Conservation (phyloP, 2,113 vertebrate species). For the Lasiurus cinereus region DNA sequence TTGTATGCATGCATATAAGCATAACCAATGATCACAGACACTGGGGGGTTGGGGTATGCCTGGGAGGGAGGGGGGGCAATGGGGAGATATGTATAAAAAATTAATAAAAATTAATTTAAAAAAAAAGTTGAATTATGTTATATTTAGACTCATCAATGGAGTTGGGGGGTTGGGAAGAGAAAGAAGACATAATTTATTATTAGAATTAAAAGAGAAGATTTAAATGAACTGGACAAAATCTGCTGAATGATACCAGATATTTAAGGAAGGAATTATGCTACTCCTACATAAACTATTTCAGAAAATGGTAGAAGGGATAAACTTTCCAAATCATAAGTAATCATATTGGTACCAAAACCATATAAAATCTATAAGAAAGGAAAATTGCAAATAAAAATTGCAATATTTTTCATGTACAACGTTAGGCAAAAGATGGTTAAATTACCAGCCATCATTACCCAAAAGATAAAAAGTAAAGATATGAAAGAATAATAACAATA, state of each 20-base stretch:
- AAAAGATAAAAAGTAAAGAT: not conserved
- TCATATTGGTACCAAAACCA: not conserved
- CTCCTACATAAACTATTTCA: not conserved
- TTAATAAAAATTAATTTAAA: too few relatives aligned
- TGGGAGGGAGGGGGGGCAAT: too few relatives aligned
- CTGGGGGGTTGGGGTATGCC: too few relatives aligned
- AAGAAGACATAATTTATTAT: not conserved
- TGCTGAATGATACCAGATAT: not conserved
- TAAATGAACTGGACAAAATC: conserved; percentile 7
- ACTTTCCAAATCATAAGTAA: not conserved
- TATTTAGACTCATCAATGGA: not conserved
- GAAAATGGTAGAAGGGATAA: not conserved
- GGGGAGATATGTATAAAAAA: too few relatives aligned
- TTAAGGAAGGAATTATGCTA: not conserved
- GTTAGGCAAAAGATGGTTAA: not conserved
- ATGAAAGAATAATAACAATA: not conserved
- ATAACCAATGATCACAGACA: too few relatives aligned
- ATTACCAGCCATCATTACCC: not conserved
- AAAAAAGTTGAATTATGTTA: not conserved
- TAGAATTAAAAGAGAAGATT: conserved; percentile 31
- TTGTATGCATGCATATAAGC: too few relatives aligned
- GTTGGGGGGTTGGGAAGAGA: not conserved
- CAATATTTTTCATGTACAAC: not conserved
- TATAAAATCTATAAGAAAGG: not conserved
- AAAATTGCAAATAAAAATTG: not conserved